Evolutionary conservation across 2,113 vertebrate genomes (phyloP), one percentile per base, ranked within the genome.

Genomic region (Lepus americanus): DNA sequence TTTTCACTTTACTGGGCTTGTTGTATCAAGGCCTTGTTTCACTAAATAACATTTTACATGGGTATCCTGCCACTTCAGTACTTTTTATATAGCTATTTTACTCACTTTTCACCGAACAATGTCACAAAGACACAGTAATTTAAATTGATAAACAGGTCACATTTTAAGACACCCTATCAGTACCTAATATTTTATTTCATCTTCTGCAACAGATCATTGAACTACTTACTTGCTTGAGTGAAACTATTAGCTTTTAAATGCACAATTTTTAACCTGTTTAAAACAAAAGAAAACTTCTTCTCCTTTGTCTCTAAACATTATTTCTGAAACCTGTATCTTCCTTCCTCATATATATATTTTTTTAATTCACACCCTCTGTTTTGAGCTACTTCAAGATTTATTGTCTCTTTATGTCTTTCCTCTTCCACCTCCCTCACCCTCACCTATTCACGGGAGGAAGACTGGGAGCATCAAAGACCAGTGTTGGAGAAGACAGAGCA

Each of bases 141-240:
- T 90, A 53, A 31, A 31, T n/a, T 79, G 66, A 89, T 36, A 95
- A 90, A 91, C 1, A 85, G 29, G 69, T 8, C 39, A 19, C 55
- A 80, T 44, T 93, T 91, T 94, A 93, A 96, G 63, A 89, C 23
- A 77, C 63, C 2, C 72, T 31, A 31, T n/a, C 59, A 93, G 87
- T 70, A 91, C 33, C 55, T 84, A 90, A 67, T 80, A 78, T 69
- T 92, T 95, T 81, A 82, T 82, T 94, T 92, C 76, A 94, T 76
- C 92, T 94, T 77, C 85, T 88, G 90, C 5, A 91, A 92, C 59
- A 79, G 51, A 90, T 59, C 66, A 89, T 1, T 92, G 25, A 90
- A 85, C 64, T 85, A 81, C 8, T 44, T 92, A 63, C 70, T 87
- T 88, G 39, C 29, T 25, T 93, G 31, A 82, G 39, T 90, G 67